phyloP scores from a whole-genome alignment of 2,113 vertebrate species.

The Cochlearius cochlearius region DNA sequence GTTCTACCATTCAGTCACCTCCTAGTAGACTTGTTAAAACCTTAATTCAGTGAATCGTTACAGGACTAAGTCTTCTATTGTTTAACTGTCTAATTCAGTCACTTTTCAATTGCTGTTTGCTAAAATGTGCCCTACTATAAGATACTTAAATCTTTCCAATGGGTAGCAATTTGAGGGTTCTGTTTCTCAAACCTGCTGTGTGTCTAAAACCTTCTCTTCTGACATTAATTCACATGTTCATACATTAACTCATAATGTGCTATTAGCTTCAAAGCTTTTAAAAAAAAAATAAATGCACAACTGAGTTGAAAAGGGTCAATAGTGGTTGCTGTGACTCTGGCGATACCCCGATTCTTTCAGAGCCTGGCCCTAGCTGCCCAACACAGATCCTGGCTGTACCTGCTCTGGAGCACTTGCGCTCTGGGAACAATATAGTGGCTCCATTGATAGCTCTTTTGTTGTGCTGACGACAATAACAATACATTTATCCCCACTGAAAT shows the following conservation, averaged over 20 bases:
- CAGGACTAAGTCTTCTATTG: not conserved
- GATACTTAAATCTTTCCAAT: not conserved
- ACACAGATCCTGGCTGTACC: accelerated
- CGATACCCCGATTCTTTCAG: not conserved
- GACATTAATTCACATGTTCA: not conserved
- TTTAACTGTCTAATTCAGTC: not conserved
- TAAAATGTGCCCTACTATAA: not conserved
- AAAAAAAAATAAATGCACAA: not conserved
- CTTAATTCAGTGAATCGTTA: not conserved
- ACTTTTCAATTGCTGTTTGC: not conserved
- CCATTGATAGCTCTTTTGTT: not conserved
- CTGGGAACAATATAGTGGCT: not conserved
- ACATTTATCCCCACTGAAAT: not conserved
- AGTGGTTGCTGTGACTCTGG: not conserved
- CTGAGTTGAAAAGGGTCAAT: not conserved
- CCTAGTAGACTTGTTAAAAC: not conserved
- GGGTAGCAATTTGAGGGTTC: not conserved
- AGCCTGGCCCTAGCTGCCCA: not conserved
- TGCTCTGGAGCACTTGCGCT: not conserved
- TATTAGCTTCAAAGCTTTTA: not conserved
- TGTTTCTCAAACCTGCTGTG: not conserved
- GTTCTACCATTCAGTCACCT: not conserved
- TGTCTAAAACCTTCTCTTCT: not conserved
- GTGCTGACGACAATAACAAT: not conserved
- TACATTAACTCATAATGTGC: not conserved